Evolutionary conservation across 2,888 invertebrate species (phyloP).

Genomic region (Amphipoea lucens): DNA sequence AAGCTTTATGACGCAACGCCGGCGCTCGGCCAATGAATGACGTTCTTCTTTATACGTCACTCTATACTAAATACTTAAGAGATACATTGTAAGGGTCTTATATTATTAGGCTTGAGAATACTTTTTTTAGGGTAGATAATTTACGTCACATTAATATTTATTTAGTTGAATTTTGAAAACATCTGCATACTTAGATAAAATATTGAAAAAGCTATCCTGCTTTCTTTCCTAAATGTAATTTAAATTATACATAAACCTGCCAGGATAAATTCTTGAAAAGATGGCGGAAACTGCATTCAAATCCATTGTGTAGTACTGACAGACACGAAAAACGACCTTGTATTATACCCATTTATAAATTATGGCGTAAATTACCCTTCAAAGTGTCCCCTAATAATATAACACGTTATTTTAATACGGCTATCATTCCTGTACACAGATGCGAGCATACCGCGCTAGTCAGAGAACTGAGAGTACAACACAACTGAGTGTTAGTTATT

Average conservation of each 20-base stretch:
- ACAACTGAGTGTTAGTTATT: conserved; percentile 40
- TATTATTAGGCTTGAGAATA: conserved; percentile 30
- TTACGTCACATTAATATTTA: conserved; percentile 20
- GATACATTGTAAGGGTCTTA: not conserved
- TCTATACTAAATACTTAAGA: conserved; percentile 46
- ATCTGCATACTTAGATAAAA: not conserved
- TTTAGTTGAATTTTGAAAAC: not conserved
- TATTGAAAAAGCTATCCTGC: not conserved
- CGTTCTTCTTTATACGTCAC: conserved; percentile 14
- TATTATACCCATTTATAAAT: not conserved
- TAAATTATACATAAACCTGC: not conserved
- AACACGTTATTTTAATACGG: conserved; percentile 13
- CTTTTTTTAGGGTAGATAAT: not conserved
- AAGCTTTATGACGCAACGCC: conserved; percentile 28
- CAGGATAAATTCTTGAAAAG: not conserved
- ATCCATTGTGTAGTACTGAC: not conserved
- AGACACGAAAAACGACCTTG: not conserved
- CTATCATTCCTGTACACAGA: conserved; percentile 35
- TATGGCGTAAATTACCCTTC: conserved; percentile 13
- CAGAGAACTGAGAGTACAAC: conserved; percentile 29
- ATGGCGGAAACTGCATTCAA: not conserved
- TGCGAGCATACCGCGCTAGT: conserved; percentile 29
- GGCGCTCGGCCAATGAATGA: conserved; percentile 15
- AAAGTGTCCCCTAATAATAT: conserved; percentile 26
- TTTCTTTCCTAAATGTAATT: not conserved